These are phyloP conservation scores for Phalacrocorax aristotelis DNA, from an alignment of 2,113 vertebrate species.

Conservation along the genomic window DNA sequence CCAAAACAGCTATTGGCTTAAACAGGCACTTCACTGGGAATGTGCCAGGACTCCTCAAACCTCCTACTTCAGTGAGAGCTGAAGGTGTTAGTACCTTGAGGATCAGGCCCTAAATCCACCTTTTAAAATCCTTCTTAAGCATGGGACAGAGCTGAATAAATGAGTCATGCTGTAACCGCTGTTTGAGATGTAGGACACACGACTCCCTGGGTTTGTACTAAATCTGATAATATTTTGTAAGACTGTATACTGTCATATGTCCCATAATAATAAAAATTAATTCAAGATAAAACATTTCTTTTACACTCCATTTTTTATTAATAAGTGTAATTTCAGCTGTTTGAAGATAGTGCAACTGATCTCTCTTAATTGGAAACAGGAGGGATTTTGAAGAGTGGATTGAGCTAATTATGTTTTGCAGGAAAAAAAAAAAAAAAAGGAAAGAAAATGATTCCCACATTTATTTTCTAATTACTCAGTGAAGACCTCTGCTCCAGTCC, in stretches of 20 bases:
- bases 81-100: background rate
- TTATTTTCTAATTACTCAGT: constrained; percentile 68
- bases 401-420: constrained; percentile 61
- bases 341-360: constrained; percentile 62
- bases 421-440: background rate
- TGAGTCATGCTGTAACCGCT: background rate
- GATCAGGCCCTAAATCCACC: background rate
- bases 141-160: background rate
- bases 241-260: constrained; percentile 9
- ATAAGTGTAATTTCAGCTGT: constrained; percentile 44
- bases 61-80: background rate
- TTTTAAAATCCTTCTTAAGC: background rate
- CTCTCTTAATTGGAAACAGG: constrained; percentile 64
- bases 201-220: background rate
- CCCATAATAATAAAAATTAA: constrained; percentile 37
- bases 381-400: constrained; percentile 59
- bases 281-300: constrained; percentile 49
- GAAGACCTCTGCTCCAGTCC: constrained; percentile 57
- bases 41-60: background rate
- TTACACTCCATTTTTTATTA: constrained; percentile 48
- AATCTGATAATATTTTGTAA: constrained; percentile 41
- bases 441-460: constrained; percentile 61
- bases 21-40: background rate
- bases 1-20: background rate
- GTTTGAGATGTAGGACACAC: background rate